phyloP scores from a whole-genome alignment of 2,797 vertebrate genomes.

The Carcharodon carcharias region DNA sequence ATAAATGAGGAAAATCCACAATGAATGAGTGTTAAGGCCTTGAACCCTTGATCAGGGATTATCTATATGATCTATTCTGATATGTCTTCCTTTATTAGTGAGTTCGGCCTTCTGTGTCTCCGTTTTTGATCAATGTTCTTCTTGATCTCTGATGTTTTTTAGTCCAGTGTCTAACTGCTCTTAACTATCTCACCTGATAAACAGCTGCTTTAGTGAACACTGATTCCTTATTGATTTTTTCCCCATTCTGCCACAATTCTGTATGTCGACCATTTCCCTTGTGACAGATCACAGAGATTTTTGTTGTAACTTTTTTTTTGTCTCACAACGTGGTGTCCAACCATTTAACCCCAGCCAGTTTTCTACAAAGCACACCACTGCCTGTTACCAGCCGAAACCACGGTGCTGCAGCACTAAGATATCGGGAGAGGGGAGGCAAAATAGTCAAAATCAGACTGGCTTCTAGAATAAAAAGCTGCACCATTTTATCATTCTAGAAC shows the following conservation, averaged over 20 bases:
- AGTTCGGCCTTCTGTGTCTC: slow-evolving; percentile 91
- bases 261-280: slow-evolving; percentile 46
- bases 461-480: no score
- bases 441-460: background rate
- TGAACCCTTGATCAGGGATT: slow-evolving; percentile 30
- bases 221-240: slow-evolving; percentile 98
- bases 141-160: slow-evolving; percentile 87
- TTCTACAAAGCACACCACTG: background rate
- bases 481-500: background rate
- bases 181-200: slow-evolving; percentile 96
- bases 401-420: background rate
- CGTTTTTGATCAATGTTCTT: slow-evolving; percentile 95
- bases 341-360: background rate
- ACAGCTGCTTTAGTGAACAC: slow-evolving; percentile 86
- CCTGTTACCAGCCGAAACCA: background rate
- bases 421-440: background rate
- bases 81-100: slow-evolving; percentile 99
- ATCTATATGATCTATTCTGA: slow-evolving; percentile 54
- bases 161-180: slow-evolving; percentile 78
- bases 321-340: background rate
- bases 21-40: slow-evolving; percentile 35
- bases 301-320: slow-evolving; percentile 35
- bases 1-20: slow-evolving; percentile 27
- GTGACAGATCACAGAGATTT: slow-evolving; percentile 37
- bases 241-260: slow-evolving; percentile 59